Conservation (phyloP, 2,113 vertebrate genomes). For the Bufo gargarizans region DNA sequence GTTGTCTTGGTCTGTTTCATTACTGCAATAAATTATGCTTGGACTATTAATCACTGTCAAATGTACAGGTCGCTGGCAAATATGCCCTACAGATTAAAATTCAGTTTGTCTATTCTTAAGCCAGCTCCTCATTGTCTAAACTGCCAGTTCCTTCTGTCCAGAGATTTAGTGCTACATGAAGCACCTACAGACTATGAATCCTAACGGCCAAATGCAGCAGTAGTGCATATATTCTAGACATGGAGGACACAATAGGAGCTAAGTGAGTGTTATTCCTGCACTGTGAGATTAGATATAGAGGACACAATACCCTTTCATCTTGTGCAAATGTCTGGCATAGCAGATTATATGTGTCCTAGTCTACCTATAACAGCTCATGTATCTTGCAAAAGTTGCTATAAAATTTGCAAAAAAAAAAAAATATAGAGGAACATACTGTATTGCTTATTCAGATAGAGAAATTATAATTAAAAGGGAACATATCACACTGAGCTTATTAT, state of each 20-base stretch:
- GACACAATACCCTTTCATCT: not conserved
- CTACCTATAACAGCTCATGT: too few relatives aligned
- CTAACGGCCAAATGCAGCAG: not conserved
- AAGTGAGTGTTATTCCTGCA: not conserved
- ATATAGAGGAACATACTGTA: too few relatives aligned
- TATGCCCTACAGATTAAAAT: slow-evolving; percentile 6
- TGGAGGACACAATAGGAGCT: not conserved
- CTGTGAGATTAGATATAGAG: slow-evolving; percentile 17
- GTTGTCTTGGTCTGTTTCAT: not conserved
- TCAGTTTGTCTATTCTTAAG: not conserved
- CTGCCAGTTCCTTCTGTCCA: not conserved
- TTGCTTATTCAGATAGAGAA: too few relatives aligned
- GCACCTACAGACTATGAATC: not conserved
- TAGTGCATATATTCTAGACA: not conserved
- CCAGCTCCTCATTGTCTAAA: slow-evolving; percentile 1
- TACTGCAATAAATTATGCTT: not conserved
- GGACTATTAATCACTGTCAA: slow-evolving; percentile 32
- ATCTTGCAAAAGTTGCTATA: too few relatives aligned
- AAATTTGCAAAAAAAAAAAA: too few relatives aligned
- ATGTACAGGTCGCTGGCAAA: not conserved
- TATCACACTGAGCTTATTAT: too few relatives aligned
- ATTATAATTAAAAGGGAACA: too few relatives aligned
- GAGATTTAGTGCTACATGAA: slow-evolving; percentile 32
- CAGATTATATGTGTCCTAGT: not conserved
- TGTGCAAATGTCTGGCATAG: not conserved